A percentile compares a stretch with the other conserved stretches of the same genome.
These are phyloP conservation scores for Xenus cinereus DNA, from an alignment of 2,113 vertebrate species.

Conservation along the genomic window DNA sequence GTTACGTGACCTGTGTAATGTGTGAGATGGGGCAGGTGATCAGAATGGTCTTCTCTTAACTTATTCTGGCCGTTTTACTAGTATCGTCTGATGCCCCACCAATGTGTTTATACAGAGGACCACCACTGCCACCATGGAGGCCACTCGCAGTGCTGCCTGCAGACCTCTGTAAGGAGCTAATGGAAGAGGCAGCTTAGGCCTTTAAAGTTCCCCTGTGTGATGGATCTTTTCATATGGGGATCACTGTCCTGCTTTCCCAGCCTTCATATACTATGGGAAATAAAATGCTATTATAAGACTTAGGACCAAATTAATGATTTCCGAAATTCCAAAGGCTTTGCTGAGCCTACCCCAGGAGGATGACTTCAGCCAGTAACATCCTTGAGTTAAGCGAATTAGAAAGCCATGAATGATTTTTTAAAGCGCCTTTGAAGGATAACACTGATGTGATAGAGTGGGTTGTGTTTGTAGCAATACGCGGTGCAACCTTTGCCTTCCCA, in stretches of 20 bases:
- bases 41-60: background rate
- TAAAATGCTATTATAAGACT: background rate
- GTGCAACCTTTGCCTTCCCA: background rate
- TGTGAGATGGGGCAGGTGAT: background rate
- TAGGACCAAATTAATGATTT: background rate
- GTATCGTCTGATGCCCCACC: background rate
- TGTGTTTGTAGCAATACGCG: background rate
- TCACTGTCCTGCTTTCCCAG: background rate
- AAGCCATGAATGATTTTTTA: background rate
- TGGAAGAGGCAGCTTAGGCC: background rate
- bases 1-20: background rate
- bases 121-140: background rate
- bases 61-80: background rate
- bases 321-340: background rate
- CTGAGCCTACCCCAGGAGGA: background rate
- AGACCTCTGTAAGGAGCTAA: background rate
- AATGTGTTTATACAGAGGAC: background rate
- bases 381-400: background rate
- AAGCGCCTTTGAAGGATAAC: background rate
- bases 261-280: background rate
- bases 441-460: background rate
- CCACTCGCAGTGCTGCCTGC: background rate
- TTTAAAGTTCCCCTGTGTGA: background rate
- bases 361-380: background rate
- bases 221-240: background rate